These are phyloP conservation scores for Cetonia aurata DNA, from an alignment of 2,888 invertebrate species.

Conservation along the genomic window DNA sequence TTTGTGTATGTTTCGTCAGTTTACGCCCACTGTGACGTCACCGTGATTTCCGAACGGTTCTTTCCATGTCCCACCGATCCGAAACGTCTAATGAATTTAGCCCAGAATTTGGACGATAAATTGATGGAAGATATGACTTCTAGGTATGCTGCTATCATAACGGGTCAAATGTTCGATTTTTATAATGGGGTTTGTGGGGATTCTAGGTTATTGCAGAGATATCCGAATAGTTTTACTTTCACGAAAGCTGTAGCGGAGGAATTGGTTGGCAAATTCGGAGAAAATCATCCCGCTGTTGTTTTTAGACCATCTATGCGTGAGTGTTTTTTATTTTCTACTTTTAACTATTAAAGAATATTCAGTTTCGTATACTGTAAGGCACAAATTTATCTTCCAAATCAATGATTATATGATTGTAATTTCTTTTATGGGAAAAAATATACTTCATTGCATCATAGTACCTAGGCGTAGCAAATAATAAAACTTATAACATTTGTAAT, in stretches of 20 bases:
- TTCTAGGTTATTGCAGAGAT: constrained; percentile 74
- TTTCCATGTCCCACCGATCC: constrained; percentile 70
- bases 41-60: constrained; percentile 57
- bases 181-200: constrained; percentile 43
- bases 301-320: constrained; percentile 87
- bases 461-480: too few relatives aligned
- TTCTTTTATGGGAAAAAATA: too few relatives aligned
- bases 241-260: constrained; percentile 93
- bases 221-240: constrained; percentile 92
- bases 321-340: neutral
- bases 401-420: too few relatives aligned
- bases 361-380: neutral
- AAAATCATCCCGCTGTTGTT: constrained; percentile 83
- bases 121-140: constrained; percentile 70
- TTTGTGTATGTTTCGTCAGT: constrained; percentile 73
- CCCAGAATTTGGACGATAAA: constrained; percentile 69
- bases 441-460: too few relatives aligned
- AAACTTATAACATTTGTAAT: too few relatives aligned
- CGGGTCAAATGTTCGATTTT: neutral
- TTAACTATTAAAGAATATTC: neutral
- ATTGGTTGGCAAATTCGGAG: constrained; percentile 75
- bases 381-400: constrained; percentile 2
- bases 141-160: constrained; percentile 66
- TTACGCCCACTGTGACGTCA: constrained; percentile 69
- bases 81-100: constrained; percentile 68